Evolutionary conservation across 2,888 invertebrate genomes (phyloP), one percentile per base, ranked within the genome.

Genomic region (Iselma pallidipennis): DNA sequence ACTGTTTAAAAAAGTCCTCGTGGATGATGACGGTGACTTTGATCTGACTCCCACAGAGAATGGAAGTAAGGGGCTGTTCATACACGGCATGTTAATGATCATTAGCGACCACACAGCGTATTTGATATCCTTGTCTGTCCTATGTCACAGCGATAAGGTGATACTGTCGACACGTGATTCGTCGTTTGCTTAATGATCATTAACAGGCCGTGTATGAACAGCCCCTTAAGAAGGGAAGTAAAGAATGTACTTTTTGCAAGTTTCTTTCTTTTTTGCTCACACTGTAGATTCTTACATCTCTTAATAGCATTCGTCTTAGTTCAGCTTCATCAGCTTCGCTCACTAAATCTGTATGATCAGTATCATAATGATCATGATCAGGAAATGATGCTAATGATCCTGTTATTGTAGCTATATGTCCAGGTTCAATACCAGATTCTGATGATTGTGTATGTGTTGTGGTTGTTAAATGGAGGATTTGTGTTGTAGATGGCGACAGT

Each of bases 281-380:
- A 45, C 21, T 2, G 1, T 19, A 14, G 42, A 49, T 7, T 85
- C 91, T 87, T 81, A 93, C 93, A 83, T 93, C 93, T 80, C 91
- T 89, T 73, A 94, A 85, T 75, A 94, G 83, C 81, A 91, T 90
- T 73, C 91, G 83, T 61, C 90, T 85, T 71, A 91, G 85, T 78
- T 92, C 91, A 31, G 89, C 88, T 79, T 92, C 93, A 80, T 93
- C 92, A 68, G 87, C 82, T 76, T 93, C 92, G 54, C 92, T 92
- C 65, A 88, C 91, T 55, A 92, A 85, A 79, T 92, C 92, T 19
- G 92, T 92, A 74, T 91, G 91, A 78, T 92, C 92, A 55, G 91
- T 91, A 76, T 91, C 89, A 78, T 91, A 91, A 33, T 88, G 88
- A 74, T 89, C 89, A 73, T 74, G 78, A 61, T 61, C 85, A 82